Base-by-base conservation (phyloP, 2,888 invertebrate genomes). In the Sphaerophoria taeniata region DNA sequence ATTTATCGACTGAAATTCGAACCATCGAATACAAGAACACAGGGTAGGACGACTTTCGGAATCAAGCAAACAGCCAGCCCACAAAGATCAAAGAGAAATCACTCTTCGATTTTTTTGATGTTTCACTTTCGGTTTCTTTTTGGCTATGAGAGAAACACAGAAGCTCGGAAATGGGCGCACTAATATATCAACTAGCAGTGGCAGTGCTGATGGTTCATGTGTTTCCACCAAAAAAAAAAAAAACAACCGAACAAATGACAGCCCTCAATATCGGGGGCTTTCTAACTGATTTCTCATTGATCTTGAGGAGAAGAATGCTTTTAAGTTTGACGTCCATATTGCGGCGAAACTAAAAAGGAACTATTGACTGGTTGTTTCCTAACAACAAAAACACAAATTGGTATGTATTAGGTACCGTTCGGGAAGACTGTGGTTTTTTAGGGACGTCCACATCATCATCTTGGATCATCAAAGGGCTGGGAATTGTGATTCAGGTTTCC, bases 1-100 rank as follows among this genome's bases (percentile, higher is more conserved):
- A 85, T 85, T 85, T 85, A 85, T 85, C 58, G 80, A 85, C 81
- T 81, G 73, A 63, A 80, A 81, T 76, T 58, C 73, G 76, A 81
- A 36, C 63, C 58, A 70, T 73, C 58, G 24, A 24, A 24, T n/a
- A n/a, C 24, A 24, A 24, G 24, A 24, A 24, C 24, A 24, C 24
- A 24, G 24, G 24, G 24, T 24, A 51, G 39, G 31, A 55, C 49
- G 55, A 72, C 69, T 72, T 85, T 67, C 24, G 39, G 43, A 67
- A 53, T 24, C 24, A 24, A 24, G 24, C 24, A 1, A 24, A 24
- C 24, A 24, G 24, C 24, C 24, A 24, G 24, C 24, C 24, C 63
- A 60, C 56, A 49, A 71, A 84, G 69, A 85, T 85, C 85, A 85
- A 85, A 85, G 76, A 47, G 49, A 81, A 81, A 53, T 81, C 73